These are phyloP conservation scores for Sphaeridia pumilis DNA, from an alignment of 2,888 invertebrate species.

Conservation along the genomic window DNA sequence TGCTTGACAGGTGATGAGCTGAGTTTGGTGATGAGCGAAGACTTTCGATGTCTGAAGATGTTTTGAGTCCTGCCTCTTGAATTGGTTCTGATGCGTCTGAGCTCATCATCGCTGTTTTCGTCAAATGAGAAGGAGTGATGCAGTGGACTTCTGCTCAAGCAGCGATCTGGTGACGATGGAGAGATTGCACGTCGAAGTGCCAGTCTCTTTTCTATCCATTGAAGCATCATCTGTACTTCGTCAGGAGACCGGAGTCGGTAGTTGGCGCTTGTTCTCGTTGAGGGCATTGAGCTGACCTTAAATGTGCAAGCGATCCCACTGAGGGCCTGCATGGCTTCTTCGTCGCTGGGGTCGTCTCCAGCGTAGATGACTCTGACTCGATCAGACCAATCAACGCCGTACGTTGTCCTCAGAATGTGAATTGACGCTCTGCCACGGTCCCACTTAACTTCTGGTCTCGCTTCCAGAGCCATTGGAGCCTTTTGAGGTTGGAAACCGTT, in stretches of 20 bases:
- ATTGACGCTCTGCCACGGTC: slow-evolving; percentile 42
- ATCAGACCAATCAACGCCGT: slow-evolving; percentile 43
- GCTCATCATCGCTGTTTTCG: slow-evolving; percentile 33
- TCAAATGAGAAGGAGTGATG: slow-evolving; percentile 26
- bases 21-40: neutral
- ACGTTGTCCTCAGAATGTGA: slow-evolving; percentile 41
- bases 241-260: slow-evolving; percentile 40
- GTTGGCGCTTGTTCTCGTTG: slow-evolving; percentile 40
- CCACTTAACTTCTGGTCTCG: slow-evolving; percentile 42
- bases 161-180: slow-evolving; percentile 22
- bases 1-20: slow-evolving; percentile 7
- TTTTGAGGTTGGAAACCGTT: slow-evolving; percentile 40
- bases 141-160: slow-evolving; percentile 15
- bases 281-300: slow-evolving; percentile 39
- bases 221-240: slow-evolving; percentile 40
- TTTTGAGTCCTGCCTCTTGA: slow-evolving; percentile 35
- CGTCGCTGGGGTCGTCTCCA: slow-evolving; percentile 41
- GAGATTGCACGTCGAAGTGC: slow-evolving; percentile 22
- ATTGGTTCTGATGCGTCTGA: slow-evolving; percentile 31
- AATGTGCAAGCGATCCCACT: slow-evolving; percentile 42
- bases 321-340: slow-evolving; percentile 40
- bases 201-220: slow-evolving; percentile 37
- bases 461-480: slow-evolving; percentile 41
- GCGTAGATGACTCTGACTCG: slow-evolving; percentile 41
- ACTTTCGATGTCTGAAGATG: slow-evolving; percentile 23